Evolutionary conservation across 2,797 vertebrate genomes (phyloP).

Genomic region (Etheostoma perlongum): DNA sequence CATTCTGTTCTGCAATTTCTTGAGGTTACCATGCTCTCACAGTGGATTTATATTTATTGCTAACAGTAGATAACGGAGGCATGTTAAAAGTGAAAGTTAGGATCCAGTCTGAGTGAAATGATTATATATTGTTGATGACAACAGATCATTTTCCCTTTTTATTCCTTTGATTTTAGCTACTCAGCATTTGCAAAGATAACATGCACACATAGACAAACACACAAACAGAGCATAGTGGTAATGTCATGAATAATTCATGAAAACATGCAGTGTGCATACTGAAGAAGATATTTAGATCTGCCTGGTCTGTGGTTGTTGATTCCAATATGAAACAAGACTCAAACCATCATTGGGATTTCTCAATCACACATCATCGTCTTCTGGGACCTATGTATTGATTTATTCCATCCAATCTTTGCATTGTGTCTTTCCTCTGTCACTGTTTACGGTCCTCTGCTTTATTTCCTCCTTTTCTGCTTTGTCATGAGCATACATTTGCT

Average conservation of each 20-base stretch:
- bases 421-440: neutral
- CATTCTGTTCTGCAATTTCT: slow-evolving; percentile 10
- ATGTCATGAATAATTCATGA: slow-evolving; percentile 23
- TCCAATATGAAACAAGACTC: slow-evolving; percentile 23
- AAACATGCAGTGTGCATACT: slow-evolving; percentile 13
- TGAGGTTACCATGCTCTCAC: neutral
- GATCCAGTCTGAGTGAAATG: neutral
- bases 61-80: neutral
- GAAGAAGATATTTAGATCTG: neutral
- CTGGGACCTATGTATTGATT: slow-evolving; percentile 7
- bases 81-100: neutral
- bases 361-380: neutral
- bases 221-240: neutral
- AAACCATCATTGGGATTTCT: slow-evolving; percentile 1
- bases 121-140: neutral
- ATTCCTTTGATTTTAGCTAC: neutral
- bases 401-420: neutral
- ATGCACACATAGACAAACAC: neutral
- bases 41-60: slow-evolving; percentile 2
- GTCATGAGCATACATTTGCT: neutral
- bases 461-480: neutral
- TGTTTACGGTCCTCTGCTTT: neutral
- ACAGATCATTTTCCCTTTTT: neutral
- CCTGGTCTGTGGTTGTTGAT: slow-evolving; percentile 7
- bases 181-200: slow-evolving; percentile 5